Percentiles rank a stretch among this genome's conserved stretches.
phyloP scores from a whole-genome alignment of 2,888 invertebrate species.

The Prenolepis imparis region DNA sequence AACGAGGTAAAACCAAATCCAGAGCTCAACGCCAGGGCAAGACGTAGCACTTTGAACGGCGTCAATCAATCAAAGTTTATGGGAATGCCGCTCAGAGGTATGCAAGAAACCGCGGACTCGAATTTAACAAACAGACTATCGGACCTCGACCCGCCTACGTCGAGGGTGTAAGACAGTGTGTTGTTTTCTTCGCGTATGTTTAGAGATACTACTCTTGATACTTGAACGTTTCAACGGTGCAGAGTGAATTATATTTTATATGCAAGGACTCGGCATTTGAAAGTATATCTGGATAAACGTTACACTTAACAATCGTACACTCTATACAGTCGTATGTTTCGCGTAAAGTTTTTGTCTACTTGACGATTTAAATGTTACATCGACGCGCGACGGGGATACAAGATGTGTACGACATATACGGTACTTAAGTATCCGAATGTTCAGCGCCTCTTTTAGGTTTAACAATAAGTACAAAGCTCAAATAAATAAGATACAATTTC shows the following conservation, averaged over 20 bases:
- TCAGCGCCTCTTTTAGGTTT: background rate
- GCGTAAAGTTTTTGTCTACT: background rate
- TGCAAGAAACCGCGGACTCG: conserved; percentile 72
- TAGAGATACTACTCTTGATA: conserved; percentile 7
- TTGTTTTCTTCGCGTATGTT: background rate
- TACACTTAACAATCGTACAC: background rate
- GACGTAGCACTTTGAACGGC: conserved; percentile 71
- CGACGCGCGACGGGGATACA: background rate
- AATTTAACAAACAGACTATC: conserved; percentile 55
- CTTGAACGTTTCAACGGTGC: background rate
- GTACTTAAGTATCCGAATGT: background rate
- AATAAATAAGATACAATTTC: background rate
- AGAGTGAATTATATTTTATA: background rate
- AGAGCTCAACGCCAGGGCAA: conserved; percentile 60
- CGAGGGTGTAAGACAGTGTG: conserved; percentile 51
- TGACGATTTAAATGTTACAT: background rate
- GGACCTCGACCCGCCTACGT: conserved; percentile 53
- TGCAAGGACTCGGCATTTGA: background rate
- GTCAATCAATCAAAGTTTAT: conserved; percentile 88
- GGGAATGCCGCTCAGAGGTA: conserved; percentile 91
- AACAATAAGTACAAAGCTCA: conserved; percentile 14
- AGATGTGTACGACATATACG: background rate
- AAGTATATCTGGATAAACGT: background rate
- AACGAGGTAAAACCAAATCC: conserved; percentile 87
- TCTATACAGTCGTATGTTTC: background rate